Evolutionary conservation across 2,888 invertebrate genomes (phyloP), one percentile per base, ranked within the genome.

Genomic region (Yponomeuta malinellus): DNA sequence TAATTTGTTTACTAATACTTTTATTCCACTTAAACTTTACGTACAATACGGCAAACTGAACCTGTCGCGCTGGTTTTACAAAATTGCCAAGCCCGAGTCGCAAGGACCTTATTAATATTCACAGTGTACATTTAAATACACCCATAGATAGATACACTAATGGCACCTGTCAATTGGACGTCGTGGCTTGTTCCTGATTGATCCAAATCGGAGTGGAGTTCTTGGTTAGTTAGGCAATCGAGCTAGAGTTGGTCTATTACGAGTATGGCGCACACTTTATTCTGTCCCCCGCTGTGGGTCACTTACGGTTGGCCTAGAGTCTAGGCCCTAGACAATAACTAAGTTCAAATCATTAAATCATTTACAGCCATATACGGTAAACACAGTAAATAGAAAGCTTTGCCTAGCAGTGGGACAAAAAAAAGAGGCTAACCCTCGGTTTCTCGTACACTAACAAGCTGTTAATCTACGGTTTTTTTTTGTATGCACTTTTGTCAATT

Each of bases 101-200:
- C 78, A 79, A 82, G 83, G 80, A 82, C 76, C 78, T 80, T 75
- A 81, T 86, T 79, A 83, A 79, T 85, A 86, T 86, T 83, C 84
- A 83, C 77, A 78, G 74, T 59, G 52, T 74, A 76, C 81, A 84
- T 85, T 84, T 83, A 81, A 79, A 80, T 80, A 78, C 76, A 70
- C 43, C 37, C 37, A 9, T 67, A 67, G 70, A 48, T 70, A 70
- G 72, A 71, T 69, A 73, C 29, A 65, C 72, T 72, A 73, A 73
- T 72, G 70, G 71, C 52, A 48, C 63, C 59, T 68, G 72, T 70
- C 70, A 64, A 65, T 64, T 64, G 70, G 67, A 33, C 33, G 29
- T n/a, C 33, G 33, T 2, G 67, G 67, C 12, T 33, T n/a, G 31
- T 63, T 59, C 59, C 33, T 31, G 59, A 59, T 48, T 31, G 31